These are phyloP conservation scores for Solenopsis invicta DNA, from an alignment of 1,140 invertebrate species.

Conservation along the genomic window DNA sequence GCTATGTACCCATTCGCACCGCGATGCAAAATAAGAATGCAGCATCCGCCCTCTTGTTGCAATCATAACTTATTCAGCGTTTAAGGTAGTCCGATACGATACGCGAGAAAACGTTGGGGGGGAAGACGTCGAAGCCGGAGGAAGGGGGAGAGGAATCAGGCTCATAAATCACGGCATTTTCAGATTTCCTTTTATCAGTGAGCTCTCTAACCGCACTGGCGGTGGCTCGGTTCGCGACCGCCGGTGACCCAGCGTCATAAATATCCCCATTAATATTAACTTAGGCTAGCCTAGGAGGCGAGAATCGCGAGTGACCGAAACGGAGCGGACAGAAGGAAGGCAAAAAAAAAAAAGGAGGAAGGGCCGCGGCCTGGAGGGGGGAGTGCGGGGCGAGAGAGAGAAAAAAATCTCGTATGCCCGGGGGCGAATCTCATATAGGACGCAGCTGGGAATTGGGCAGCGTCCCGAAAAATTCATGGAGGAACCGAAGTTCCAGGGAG, in stretches of 20 bases:
- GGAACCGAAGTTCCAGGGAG: slow-evolving; percentile 60
- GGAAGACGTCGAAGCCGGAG: not conserved
- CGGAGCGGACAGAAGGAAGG: slow-evolving; percentile 34
- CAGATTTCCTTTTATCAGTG: slow-evolving; percentile 85
- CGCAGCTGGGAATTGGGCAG: slow-evolving; percentile 77
- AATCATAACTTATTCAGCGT: slow-evolving; percentile 82
- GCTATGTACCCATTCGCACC: not conserved
- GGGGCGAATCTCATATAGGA: slow-evolving; percentile 78
- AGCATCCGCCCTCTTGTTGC: slow-evolving; percentile 38
- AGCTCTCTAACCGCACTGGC: slow-evolving; percentile 73
- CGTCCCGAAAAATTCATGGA: slow-evolving; percentile 76
- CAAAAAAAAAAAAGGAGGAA: slow-evolving; percentile 7
- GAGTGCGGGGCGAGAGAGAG: slow-evolving; percentile 63
- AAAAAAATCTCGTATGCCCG: slow-evolving; percentile 86
- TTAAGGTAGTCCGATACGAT: slow-evolving; percentile 76
- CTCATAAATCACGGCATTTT: slow-evolving; percentile 86
- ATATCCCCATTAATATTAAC: slow-evolving; percentile 87
- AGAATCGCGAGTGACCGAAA: slow-evolving; percentile 80
- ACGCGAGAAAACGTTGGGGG: slow-evolving; percentile 51
- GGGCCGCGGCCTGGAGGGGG: slow-evolving; percentile 8
- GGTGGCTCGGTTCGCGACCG: slow-evolving; percentile 74
- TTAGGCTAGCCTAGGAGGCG: slow-evolving; percentile 81
- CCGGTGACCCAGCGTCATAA: slow-evolving; percentile 85
- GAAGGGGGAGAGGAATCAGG: slow-evolving; percentile 57
- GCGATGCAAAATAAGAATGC: slow-evolving; percentile 60